These are phyloP conservation scores for Noctua fimbriata DNA, from an alignment of 2,888 invertebrate genomes.

Conservation along the genomic window DNA sequence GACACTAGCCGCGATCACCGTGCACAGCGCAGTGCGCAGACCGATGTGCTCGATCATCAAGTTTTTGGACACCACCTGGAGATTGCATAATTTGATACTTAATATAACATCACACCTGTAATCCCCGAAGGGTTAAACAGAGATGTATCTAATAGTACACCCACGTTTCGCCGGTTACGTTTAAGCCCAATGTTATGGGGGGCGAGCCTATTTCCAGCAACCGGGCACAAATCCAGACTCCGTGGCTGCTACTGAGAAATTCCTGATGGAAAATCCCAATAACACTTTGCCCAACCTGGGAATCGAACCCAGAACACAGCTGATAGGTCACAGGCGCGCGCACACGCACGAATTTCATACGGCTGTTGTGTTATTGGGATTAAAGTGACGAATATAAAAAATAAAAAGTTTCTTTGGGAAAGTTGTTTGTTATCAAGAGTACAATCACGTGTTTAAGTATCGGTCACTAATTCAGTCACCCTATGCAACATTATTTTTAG, in stretches of 20 bases:
- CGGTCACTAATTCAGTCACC: too few relatives aligned
- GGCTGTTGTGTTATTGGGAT: too few relatives aligned
- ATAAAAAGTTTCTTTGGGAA: too few relatives aligned
- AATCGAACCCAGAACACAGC: not conserved
- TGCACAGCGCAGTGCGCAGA: constrained; percentile 83
- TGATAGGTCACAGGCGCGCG: too few relatives aligned
- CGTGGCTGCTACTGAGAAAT: not conserved
- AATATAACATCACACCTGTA: not conserved
- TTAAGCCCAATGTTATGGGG: not conserved
- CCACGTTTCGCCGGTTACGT: not conserved
- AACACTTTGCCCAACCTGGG: not conserved
- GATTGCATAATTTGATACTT: not conserved
- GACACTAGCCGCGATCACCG: constrained; percentile 79
- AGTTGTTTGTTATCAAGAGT: too few relatives aligned
- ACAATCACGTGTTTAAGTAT: too few relatives aligned
- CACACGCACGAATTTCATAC: too few relatives aligned
- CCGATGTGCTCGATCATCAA: constrained; percentile 82
- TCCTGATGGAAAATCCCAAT: not conserved
- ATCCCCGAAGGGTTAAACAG: not conserved
- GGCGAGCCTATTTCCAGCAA: not conserved
- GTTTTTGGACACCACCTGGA: constrained; percentile 78
- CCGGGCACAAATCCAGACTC: not conserved
- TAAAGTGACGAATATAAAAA: too few relatives aligned
- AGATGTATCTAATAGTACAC: not conserved
- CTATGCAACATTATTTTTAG: too few relatives aligned